Evolutionary conservation across 1,140 invertebrate species (phyloP).

Genomic region (Hetaerina americana): DNA sequence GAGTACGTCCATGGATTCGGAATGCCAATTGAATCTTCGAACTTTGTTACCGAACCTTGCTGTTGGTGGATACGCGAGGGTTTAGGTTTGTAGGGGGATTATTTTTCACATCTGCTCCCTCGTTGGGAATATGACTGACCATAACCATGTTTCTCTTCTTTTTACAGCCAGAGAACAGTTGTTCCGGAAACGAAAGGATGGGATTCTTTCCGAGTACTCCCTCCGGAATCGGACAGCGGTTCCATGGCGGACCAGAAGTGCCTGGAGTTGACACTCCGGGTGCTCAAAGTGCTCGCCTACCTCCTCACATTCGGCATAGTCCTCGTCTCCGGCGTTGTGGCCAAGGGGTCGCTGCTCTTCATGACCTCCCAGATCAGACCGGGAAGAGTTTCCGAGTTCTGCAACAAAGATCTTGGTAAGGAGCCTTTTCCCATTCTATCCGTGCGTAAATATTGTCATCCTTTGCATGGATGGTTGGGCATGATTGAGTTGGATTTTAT

Average conservation of each 20-base stretch:
- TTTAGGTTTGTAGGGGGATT: too few species aligned
- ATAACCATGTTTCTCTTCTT: background rate
- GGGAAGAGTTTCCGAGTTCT: constrained; percentile 59
- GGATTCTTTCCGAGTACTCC: constrained; percentile 87
- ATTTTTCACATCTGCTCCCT: too few species aligned
- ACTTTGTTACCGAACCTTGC: too few species aligned
- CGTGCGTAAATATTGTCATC: background rate
- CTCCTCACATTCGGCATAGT: constrained; percentile 73
- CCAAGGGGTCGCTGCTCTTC: constrained; percentile 75
- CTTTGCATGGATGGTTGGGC: background rate
- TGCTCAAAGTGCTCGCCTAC: constrained; percentile 75
- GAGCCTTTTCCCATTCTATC: constrained; percentile 10
- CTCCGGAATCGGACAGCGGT: constrained; percentile 72
- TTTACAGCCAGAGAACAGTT: constrained; percentile 63
- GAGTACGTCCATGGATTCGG: too few species aligned
- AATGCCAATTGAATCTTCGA: too few species aligned
- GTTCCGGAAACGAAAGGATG: constrained; percentile 78
- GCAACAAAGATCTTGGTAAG: constrained; percentile 70
- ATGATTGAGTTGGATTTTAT: too few species aligned
- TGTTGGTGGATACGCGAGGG: too few species aligned
- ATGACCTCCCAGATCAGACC: constrained; percentile 80
- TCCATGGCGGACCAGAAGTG: constrained; percentile 79
- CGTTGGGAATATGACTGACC: too few species aligned
- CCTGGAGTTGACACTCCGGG: constrained; percentile 69
- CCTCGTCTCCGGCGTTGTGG: constrained; percentile 62